phyloP scores from a whole-genome alignment of 2,888 invertebrate species.

The Coremacera marginata region DNA sequence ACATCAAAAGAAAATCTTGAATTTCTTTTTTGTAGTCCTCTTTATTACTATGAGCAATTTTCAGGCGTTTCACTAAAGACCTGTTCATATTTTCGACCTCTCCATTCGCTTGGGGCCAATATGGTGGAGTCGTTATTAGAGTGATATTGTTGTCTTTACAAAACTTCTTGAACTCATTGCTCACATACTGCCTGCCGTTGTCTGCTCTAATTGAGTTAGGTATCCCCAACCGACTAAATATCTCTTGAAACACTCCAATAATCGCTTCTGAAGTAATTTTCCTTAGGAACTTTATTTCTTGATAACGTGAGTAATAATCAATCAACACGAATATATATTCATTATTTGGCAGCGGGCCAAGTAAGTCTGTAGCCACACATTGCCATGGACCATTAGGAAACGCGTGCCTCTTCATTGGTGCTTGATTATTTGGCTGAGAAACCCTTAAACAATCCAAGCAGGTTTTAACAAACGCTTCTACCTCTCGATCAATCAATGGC shows the following conservation, averaged over 20 bases:
- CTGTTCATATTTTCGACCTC: too few species aligned
- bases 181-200: conserved; percentile 11
- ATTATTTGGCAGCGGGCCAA: background rate
- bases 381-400: background rate
- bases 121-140: conserved; percentile 23
- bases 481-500: background rate
- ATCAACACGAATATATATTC: background rate
- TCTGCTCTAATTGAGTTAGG: background rate
- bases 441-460: conserved; percentile 37
- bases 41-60: conserved; percentile 31
- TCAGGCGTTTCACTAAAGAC: too few species aligned
- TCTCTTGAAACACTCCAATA: conserved; percentile 7
- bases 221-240: conserved; percentile 32
- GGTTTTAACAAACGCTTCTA: conserved; percentile 26
- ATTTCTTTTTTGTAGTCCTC: conserved; percentile 37
- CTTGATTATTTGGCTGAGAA: conserved; percentile 35
- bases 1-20: conserved; percentile 36
- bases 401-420: conserved; percentile 39
- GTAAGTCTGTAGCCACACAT: background rate
- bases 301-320: conserved; percentile 5
- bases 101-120: conserved; percentile 28
- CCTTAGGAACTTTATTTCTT: background rate
- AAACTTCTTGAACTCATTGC: conserved; percentile 28
- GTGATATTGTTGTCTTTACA: conserved; percentile 28
- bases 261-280: conserved; percentile 14